Base-by-base conservation (phyloP, 2,888 invertebrate genomes). In the Ryuthela nishihirai region DNA sequence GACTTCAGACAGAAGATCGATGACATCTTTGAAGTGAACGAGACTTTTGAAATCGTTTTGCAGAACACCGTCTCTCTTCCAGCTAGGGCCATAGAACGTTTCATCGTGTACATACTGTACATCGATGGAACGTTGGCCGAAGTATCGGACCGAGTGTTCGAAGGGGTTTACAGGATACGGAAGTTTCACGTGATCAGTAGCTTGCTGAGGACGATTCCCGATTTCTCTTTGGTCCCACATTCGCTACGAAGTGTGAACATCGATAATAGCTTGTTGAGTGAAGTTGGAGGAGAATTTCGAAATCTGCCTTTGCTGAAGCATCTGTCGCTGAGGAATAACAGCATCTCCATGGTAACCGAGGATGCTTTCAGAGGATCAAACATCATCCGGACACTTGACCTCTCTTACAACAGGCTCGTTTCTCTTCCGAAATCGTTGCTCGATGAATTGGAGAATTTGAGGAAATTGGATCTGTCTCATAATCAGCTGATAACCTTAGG, bases 321-420 rank as follows among this genome's bases (percentile, higher is more conserved):
- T 1, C 18, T 56, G 3, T 56, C 56, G 0, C 41, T 58, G 15
- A 38, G 46, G 20, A 58, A 58, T 23, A 58, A 58, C 15, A 52
- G 50, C 4, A 58, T 58, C 18, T 15, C 12, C 18, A 12, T 4
- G 5, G 35, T 58, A 6, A 46, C 35, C 2, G 24, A 41, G 1
- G 41, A 46, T 3, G 46, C 20, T 9, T 46, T 58, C 10, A 29
- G 38, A 29, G 56, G n/a, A n/a, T n/a, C n/a, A n/a, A n/a, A n/a
- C n/a, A n/a, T n/a, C n/a, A n/a, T n/a, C n/a, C n/a, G n/a, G n/a
- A n/a, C n/a, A n/a, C n/a, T n/a, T n/a, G n/a, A n/a, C n/a, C n/a
- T n/a, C n/a, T n/a, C n/a, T n/a, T n/a, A n/a, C n/a, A n/a, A n/a
- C n/a, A n/a, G n/a, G n/a, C n/a, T n/a, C n/a, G n/a, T n/a, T n/a